Evolutionary conservation across 2,797 vertebrate species (phyloP), one percentile per base, ranked within the genome.

Genomic region (Oreochromis grahami): DNA sequence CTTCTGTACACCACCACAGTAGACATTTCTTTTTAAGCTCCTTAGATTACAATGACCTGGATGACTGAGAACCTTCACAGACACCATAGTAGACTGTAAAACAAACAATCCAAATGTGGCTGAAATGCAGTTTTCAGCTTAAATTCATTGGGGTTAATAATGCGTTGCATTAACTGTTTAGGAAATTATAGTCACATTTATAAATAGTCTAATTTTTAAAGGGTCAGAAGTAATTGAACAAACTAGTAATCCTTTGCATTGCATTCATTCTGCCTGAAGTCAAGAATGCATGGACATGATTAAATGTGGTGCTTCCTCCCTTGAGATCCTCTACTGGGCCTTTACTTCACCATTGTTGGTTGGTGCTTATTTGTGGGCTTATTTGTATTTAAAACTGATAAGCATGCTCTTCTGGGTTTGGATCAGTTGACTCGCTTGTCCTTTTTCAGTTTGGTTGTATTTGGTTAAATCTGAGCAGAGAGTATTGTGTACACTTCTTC

Each of bases 301-400:
- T 38, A 63, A 63, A 63, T 0, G 60, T 63, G 34, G 2, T 38
- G 60, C 60, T 63, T 63, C 41, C 41, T 48, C 6, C 1, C 24
- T 72, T 72, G 43, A 72, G 43, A 29, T 32, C 15, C 43, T 72
- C 26, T 29, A 15, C 15, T 29, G 9, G 15, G 68, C 15, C 68
- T 72, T 72, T 72, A 72, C 68, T 29, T 45, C 68, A 72, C 41
- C 41, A 48, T 41, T 45, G 41, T 70, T 45, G 15, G 41, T 45
- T 29, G 68, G 21, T 72, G 68, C 41, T 72, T 19, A 45, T 72
- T 72, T 72, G 24, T 68, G 60, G 60, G 36, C 11, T 72, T 26
- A 70, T 70, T 70, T 45, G 14, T 15, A 17, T 45, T 45, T 45
- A 70, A 45, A 70, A 29, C 0, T 45, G 8, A 72, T 45, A 72